A percentile compares a stretch with the other conserved stretches of the same genome.
phyloP scores from a whole-genome alignment of 35 echinoderm and acorn worm genomes.

The Apostichopus parvimensis region DNA sequence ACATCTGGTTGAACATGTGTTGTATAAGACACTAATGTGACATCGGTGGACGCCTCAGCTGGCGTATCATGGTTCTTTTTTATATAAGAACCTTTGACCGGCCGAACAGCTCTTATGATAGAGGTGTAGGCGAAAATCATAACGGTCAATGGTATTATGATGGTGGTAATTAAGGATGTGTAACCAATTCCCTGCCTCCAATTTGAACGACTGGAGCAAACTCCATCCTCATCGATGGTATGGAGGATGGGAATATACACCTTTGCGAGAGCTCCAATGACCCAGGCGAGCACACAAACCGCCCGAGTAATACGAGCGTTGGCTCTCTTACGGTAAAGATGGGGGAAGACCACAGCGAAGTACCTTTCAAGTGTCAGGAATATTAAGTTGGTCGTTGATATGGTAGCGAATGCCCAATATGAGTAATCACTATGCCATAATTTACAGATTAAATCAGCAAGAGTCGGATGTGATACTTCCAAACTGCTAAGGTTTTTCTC shows the following conservation, averaged over 20 bases:
- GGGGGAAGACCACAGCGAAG: constrained; percentile 20
- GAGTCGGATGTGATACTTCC: not conserved
- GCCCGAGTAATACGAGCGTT: not conserved
- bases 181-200: not conserved
- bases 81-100: not conserved
- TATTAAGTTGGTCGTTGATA: constrained; percentile 18
- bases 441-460: constrained; percentile 5
- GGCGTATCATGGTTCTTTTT: not conserved
- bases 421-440: not conserved
- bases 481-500: not conserved
- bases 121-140: constrained; percentile 32
- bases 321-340: not conserved
- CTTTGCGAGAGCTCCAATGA: not conserved
- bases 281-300: not conserved
- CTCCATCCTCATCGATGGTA: not conserved
- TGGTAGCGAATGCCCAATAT: not conserved
- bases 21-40: not conserved
- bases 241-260: constrained; percentile 6
- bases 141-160: not conserved
- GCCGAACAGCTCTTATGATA: not conserved
- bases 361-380: constrained; percentile 23
- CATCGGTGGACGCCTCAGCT: not conserved
- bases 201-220: not conserved
- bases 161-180: not conserved
- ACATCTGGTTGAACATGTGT: not conserved